These are phyloP conservation scores for Halcyon chelicuti DNA, from an alignment of 2,797 vertebrate genomes.

Conservation along the genomic window DNA sequence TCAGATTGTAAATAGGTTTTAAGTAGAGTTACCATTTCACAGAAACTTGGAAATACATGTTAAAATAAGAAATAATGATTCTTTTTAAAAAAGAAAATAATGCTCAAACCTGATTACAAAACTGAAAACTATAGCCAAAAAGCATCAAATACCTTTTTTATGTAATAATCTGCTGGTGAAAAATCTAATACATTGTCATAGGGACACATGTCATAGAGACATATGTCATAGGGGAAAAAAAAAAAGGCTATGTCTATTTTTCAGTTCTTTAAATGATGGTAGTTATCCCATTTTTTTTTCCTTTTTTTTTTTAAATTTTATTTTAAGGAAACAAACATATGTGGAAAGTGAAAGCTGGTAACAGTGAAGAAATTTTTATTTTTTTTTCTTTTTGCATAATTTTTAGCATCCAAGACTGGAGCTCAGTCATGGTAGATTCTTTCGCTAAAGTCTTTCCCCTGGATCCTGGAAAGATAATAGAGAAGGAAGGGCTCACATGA, in stretches of 20 bases:
- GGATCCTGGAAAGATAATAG: not conserved
- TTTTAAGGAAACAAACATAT: not conserved
- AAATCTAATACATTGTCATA: not conserved
- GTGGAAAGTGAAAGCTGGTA: not conserved
- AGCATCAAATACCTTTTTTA: not conserved
- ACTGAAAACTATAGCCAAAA: not conserved
- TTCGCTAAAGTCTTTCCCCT: not conserved
- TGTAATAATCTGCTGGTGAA: not conserved
- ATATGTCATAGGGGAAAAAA: not conserved
- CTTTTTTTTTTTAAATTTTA: not conserved
- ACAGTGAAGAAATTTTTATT: not conserved
- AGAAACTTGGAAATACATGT: not conserved
- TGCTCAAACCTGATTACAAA: not conserved
- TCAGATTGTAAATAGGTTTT: not conserved
- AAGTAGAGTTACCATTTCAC: not conserved
- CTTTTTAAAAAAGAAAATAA: not conserved
- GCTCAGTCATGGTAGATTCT: not conserved
- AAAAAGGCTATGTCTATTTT: not conserved
- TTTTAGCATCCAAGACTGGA: not conserved
- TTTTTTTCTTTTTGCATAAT: not conserved
- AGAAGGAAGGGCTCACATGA: not conserved
- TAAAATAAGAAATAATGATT: not conserved
- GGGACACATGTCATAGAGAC: not conserved
- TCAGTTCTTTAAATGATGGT: not conserved
- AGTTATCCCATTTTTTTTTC: not conserved